Conservation (phyloP, 1,140 invertebrate genomes). For the Calephelis nemesis region DNA sequence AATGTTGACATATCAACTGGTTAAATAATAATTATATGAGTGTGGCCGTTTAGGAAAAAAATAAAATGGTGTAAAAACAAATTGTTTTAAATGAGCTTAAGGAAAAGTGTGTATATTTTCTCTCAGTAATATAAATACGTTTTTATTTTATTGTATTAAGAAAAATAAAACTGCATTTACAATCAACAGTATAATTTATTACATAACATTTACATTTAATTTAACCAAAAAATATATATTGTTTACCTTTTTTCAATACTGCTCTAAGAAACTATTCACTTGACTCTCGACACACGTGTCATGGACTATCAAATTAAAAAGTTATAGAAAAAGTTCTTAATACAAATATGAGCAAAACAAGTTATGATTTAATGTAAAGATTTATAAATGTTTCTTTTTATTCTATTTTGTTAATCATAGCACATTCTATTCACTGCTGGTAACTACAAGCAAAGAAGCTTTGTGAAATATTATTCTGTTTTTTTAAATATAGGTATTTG, state of each 20-base stretch:
- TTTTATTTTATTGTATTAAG: conserved; percentile 19
- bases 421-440: no score
- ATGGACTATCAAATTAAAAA: conserved; percentile 19
- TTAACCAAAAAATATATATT: conserved; percentile 74
- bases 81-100: not conserved
- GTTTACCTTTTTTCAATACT: conserved; percentile 73
- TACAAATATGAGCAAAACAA: not conserved
- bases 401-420: not conserved
- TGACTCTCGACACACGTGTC: conserved; percentile 29
- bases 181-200: conserved; percentile 76
- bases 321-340: not conserved
- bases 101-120: not conserved
- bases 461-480: not conserved
- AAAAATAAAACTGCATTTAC: conserved; percentile 51
- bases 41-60: no score
- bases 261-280: conserved; percentile 53
- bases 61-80: no score
- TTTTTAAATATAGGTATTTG: conserved; percentile 5
- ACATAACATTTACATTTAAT: conserved; percentile 71
- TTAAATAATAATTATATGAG: no score
- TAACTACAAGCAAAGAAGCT: not conserved
- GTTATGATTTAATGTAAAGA: no score
- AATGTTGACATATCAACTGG: no score
- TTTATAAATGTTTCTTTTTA: no score
- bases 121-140: not conserved